phyloP scores from a whole-genome alignment of 2,113 vertebrate genomes.

The Oncorhynchus masou region DNA sequence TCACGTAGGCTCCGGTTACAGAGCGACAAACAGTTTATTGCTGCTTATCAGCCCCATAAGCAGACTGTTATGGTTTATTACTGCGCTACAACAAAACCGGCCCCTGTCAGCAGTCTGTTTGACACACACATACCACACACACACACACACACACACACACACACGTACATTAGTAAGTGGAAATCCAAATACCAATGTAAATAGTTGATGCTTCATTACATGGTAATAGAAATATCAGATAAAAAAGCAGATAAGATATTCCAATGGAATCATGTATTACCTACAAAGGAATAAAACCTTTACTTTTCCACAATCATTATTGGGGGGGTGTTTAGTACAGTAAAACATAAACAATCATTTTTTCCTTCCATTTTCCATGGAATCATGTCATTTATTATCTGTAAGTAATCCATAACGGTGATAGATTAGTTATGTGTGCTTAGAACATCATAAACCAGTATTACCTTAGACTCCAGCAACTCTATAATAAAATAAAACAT shows the following conservation, averaged over 20 bases:
- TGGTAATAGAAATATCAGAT: too few species aligned
- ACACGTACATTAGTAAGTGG: too few species aligned
- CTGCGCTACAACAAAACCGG: background rate
- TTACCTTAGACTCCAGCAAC: background rate
- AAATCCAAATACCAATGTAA: too few species aligned
- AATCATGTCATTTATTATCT: background rate
- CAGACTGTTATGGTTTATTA: conserved; percentile 36
- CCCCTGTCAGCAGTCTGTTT: background rate
- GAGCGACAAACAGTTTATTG: conserved; percentile 50
- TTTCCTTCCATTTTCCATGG: background rate
- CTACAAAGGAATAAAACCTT: too few species aligned
- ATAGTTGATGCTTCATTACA: conserved; percentile 1
- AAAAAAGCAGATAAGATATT: too few species aligned
- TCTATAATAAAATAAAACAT: background rate
- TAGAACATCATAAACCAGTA: background rate
- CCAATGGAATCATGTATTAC: too few species aligned
- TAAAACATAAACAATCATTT: too few species aligned
- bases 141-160: background rate
- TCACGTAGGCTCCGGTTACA: conserved; percentile 58
- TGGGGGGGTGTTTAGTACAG: too few species aligned
- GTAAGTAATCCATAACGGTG: background rate
- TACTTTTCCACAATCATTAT: too few species aligned
- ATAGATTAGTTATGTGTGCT: background rate
- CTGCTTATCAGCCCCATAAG: conserved; percentile 56
- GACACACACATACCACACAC: background rate